These are phyloP conservation scores for Mormyrus hasselquistii DNA, from an alignment of 2,797 vertebrate genomes.

Conservation along the genomic window DNA sequence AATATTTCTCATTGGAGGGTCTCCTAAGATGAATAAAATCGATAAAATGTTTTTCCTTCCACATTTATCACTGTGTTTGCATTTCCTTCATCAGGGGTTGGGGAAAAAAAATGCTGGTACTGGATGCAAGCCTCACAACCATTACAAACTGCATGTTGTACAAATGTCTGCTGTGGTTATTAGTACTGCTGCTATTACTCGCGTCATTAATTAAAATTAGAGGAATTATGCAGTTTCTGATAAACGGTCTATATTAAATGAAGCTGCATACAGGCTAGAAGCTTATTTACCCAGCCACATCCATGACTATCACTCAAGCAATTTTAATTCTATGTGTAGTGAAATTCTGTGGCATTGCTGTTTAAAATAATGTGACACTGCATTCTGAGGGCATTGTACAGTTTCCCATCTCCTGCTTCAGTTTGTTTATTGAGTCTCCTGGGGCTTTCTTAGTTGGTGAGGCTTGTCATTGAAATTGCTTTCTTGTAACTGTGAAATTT, in stretches of 20 bases:
- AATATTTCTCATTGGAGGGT: conserved; percentile 45
- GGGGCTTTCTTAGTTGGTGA: conserved; percentile 14
- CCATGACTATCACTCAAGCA: not conserved
- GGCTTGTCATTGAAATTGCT: conserved; percentile 41
- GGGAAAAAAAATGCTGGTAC: conserved; percentile 35
- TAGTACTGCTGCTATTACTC: conserved; percentile 5
- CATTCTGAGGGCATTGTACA: not conserved
- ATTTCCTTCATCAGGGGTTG: conserved; percentile 55
- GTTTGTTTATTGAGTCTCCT: conserved; percentile 24
- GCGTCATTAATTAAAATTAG: conserved; percentile 33
- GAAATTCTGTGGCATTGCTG: not conserved
- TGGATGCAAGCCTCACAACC: conserved; percentile 23
- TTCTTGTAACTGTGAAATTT: conserved; percentile 34
- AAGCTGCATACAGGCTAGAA: not conserved
- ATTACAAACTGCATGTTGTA: not conserved
- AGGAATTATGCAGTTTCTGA: conserved; percentile 11
- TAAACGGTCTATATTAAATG: not conserved
- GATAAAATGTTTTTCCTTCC: conserved; percentile 49
- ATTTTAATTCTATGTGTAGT: conserved; percentile 16
- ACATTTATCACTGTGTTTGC: conserved; percentile 54
- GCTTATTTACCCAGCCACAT: not conserved
- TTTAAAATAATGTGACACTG: not conserved
- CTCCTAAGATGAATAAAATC: conserved; percentile 53
- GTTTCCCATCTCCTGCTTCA: not conserved
- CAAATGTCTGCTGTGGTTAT: not conserved